Evolutionary conservation across 2,113 vertebrate species (phyloP).

Genomic region (Onychorhynchus coronatus): DNA sequence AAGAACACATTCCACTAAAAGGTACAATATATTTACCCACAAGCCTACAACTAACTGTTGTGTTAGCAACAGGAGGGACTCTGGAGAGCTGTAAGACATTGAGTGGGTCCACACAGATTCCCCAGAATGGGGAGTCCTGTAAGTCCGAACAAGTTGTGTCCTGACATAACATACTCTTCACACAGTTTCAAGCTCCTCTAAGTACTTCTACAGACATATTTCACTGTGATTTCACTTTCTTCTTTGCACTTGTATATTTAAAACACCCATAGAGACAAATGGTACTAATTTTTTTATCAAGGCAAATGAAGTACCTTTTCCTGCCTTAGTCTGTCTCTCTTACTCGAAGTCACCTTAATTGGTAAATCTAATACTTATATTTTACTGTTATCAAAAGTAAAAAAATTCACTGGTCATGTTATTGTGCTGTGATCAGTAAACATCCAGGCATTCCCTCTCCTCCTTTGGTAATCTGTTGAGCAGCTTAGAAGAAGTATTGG

Average conservation of each 20-base stretch:
- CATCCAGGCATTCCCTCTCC: neutral
- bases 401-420: neutral
- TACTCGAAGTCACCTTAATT: neutral
- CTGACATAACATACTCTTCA: neutral
- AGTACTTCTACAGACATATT: neutral
- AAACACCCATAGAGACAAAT: neutral
- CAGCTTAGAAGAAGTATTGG: neutral
- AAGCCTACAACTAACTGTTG: neutral
- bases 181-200: neutral
- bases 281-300: neutral
- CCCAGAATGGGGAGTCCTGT: neutral
- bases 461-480: neutral
- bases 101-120: rapidly evolving
- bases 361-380: neutral
- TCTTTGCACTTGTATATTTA: neutral
- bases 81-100: neutral
- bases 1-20: neutral
- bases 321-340: neutral
- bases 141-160: neutral
- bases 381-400: neutral
- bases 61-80: neutral
- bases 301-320: neutral
- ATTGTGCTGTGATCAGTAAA: neutral
- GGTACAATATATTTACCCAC: neutral
- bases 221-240: neutral